Base-by-base conservation (phyloP, 2,113 vertebrate genomes). In the Arothron firmamentum region DNA sequence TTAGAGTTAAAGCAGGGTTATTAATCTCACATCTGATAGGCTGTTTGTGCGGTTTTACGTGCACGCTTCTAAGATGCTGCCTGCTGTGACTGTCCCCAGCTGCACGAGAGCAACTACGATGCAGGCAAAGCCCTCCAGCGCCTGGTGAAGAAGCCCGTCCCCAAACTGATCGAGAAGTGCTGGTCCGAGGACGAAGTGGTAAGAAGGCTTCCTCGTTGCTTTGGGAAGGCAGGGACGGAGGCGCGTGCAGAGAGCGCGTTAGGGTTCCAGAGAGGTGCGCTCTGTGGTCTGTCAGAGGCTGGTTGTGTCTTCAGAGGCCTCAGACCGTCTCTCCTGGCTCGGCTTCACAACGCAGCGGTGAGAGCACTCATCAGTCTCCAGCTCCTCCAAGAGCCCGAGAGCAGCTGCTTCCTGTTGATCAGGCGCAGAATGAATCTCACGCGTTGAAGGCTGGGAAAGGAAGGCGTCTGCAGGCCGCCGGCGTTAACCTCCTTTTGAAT, bases 111-210 rank as follows among this genome's bases (percentile, higher is more conserved):
- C 82, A 93, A 94, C 85, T 99, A 99, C 0, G 97, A 99, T 19
- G 96, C 96, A 47, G 97, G 97, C 28, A 99, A 98, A 87, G 97
- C 97, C 78, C 93, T 99, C 75, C 96, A 99, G 88, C 93, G 96
- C 51, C 84, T 99, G 87, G 96, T 99, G 66, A 98, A 98, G 91
- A 98, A 98, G 85, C 97, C 97, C 0, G 94, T 99, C 45, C 97
- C 96, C 75, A 98, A 95, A 77, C 91, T 98, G 79, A 97, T 99
- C 28, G 97, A 99, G 77, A 98, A 98, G 86, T 97, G 97, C 89
- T 99, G 97, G 97, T 97, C 96, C 1, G 97, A 99, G 56, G 97
- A 99, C 11, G 97, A 99, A 94, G 95, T 97, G 95, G 97, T 99
- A 87, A 94, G 95, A 77, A 46, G 78, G 21, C 1, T 15, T 46